Base-by-base conservation (phyloP, 2,888 invertebrate genomes). In the Tetheella fluctuosa region DNA sequence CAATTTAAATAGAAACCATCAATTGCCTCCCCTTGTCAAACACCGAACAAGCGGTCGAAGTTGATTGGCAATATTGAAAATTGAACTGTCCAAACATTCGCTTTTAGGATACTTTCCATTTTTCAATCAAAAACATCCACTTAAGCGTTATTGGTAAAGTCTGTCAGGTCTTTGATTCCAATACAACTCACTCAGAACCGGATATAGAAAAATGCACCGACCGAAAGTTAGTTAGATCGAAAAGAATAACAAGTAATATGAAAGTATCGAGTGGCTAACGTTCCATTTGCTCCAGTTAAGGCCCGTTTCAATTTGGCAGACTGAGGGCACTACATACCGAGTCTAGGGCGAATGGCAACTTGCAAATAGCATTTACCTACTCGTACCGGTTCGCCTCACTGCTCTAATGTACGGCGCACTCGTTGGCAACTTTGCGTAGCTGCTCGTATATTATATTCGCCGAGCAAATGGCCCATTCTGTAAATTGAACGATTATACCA, bases 341-440 rank as follows among this genome's bases (percentile, higher is more conserved):
- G 73, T 80, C 77, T 77, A 77, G 75, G 76, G 80, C 79, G 80
- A 81, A 84, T 75, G 73, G 84, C 76, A 85, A 86, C 86, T 88
- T 85, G 86, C 86, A 88, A 89, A 91, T 88, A 87, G 84, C 86
- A 86, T 87, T 88, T 85, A 83, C 84, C 77, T 84, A 80, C 76
- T 76, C 77, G 78, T 75, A 70, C 70, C 79, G 74, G 80, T 77
- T 70, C 76, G 78, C 81, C 80, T 78, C 77, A 74, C 76, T 72
- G 20, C 69, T 71, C 78, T 83, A 84, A 84, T 84, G 79, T 76
- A 81, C 71, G 74, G 70, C 75, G 76, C 79, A 83, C 75, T 86
- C 82, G 83, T 81, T 85, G 79, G 77, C 71, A 80, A 84, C 79
- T 79, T 77, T 73, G 71, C 67, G 64, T 59, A 64, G 59, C 57